phyloP scores from a whole-genome alignment of 2,888 invertebrate species.

The Adelognathus sp. region DNA sequence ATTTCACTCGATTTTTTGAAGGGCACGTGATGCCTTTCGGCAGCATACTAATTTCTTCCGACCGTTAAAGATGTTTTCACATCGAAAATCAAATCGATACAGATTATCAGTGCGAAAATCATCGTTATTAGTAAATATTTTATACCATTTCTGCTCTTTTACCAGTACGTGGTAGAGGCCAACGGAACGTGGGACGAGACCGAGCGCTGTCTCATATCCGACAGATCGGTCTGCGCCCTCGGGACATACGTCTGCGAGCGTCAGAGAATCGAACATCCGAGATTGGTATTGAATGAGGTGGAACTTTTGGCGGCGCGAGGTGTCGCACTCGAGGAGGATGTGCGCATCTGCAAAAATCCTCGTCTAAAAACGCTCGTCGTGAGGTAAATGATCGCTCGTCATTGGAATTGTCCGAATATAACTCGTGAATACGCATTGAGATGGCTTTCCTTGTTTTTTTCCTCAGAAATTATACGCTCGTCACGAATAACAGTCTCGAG shows the following conservation, averaged over 20 bases:
- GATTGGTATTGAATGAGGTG: constrained; percentile 53
- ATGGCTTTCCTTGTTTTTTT: background rate
- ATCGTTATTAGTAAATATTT: no score
- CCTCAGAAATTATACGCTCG: constrained; percentile 84
- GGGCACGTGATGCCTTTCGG: no score
- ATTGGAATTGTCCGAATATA: no score
- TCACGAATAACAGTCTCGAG: constrained; percentile 85
- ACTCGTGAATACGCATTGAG: background rate
- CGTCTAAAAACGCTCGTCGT: constrained; percentile 77
- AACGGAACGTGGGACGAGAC: constrained; percentile 59
- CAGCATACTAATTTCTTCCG: no score
- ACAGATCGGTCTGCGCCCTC: constrained; percentile 76
- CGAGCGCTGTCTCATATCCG: constrained; percentile 69
- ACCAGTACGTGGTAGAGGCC: constrained; percentile 62
- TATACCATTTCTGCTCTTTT: background rate
- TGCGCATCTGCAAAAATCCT: constrained; percentile 74
- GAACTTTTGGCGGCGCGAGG: constrained; percentile 3
- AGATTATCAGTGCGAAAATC: no score
- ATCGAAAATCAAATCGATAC: no score
- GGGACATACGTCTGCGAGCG: constrained; percentile 71
- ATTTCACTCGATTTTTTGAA: no score
- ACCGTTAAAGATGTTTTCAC: no score
- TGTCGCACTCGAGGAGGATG: constrained; percentile 69
- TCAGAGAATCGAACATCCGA: constrained; percentile 68
- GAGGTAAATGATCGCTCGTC: constrained; percentile 70